A percentile compares a stretch with the other conserved stretches of the same genome.
phyloP scores from a whole-genome alignment of 2,888 invertebrate species.

The Lasius platythorax region DNA sequence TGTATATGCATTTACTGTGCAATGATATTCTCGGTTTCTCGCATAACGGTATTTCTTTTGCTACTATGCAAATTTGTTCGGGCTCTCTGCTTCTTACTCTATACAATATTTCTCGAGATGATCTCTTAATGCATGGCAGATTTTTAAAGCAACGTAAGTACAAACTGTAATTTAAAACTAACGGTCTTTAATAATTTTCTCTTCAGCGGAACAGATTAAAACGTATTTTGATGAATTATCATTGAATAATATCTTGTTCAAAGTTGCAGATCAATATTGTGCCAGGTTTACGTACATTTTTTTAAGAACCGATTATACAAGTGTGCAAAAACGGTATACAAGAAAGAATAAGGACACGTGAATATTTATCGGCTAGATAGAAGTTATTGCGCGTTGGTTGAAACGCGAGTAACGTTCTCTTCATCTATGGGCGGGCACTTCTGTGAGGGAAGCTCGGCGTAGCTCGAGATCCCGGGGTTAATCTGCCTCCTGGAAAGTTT shows the following conservation, averaged over 20 bases:
- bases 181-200: background rate
- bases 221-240: background rate
- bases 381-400: conserved; percentile 49
- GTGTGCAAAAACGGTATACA: background rate
- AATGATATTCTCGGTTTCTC: conserved; percentile 30
- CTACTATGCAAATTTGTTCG: conserved; percentile 7
- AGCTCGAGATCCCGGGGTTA: conserved; percentile 71
- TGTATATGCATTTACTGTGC: conserved; percentile 5
- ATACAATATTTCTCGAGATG: conserved; percentile 21
- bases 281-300: background rate
- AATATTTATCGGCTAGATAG: conserved; percentile 40
- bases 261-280: background rate
- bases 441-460: conserved; percentile 50
- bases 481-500: conserved; percentile 80
- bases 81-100: conserved; percentile 1
- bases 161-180: background rate
- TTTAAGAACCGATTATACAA: background rate
- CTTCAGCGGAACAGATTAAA: background rate
- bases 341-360: conserved; percentile 3
- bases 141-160: conserved; percentile 22
- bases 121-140: background rate
- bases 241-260: background rate
- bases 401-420: conserved; percentile 62
- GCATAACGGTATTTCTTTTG: conserved; percentile 30
- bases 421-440: conserved; percentile 54